Conservation (phyloP, 2,797 vertebrate species). For the Synaphobranchus kaupii region DNA sequence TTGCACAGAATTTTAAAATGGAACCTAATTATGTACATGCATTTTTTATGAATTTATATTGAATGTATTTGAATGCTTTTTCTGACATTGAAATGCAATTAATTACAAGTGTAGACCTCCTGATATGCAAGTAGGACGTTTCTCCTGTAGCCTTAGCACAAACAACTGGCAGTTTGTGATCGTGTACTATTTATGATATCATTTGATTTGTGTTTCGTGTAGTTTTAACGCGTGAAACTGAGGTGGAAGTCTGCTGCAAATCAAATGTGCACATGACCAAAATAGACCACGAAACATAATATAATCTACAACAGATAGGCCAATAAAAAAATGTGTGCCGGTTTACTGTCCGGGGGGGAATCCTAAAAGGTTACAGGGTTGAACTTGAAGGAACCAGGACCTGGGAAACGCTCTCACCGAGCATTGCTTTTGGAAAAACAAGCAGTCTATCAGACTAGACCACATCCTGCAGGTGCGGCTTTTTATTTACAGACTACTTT, state of each 20-base stretch:
- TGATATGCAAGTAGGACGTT: not conserved
- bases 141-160: not conserved
- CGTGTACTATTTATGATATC: not conserved
- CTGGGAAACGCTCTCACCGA: not conserved
- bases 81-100: not conserved
- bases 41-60: not conserved
- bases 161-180: not conserved
- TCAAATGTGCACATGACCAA: not conserved
- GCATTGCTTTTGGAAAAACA: not conserved
- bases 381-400: not conserved
- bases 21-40: not conserved
- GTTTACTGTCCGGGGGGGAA: not conserved
- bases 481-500: not conserved
- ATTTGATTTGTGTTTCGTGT: not conserved
- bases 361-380: not conserved
- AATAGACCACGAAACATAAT: not conserved
- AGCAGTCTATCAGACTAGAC: not conserved
- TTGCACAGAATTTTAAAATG: not conserved
- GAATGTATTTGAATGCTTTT: not conserved
- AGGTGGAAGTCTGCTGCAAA: not conserved
- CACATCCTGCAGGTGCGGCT: slow-evolving; percentile 3
- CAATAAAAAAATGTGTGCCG: not conserved
- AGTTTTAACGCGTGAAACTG: not conserved
- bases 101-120: not conserved
- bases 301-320: not conserved